Evolutionary conservation across 2,797 vertebrate genomes (phyloP), one percentile per base, ranked within the genome.

Genomic region (Sebastes hubbsi): DNA sequence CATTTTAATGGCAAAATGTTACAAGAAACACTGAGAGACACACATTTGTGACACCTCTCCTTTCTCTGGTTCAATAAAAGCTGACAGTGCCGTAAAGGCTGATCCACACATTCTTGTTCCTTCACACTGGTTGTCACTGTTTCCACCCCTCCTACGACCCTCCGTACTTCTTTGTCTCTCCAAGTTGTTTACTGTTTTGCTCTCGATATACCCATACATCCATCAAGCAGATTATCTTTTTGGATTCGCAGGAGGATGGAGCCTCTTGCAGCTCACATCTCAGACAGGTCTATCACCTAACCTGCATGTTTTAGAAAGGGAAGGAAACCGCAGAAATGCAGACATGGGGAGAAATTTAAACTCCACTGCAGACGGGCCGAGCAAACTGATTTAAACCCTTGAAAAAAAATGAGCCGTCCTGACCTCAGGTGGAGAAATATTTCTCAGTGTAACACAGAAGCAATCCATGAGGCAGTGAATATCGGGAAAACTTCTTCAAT

Each of bases 41-140:
- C n/a, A 29, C 9, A 71, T 71, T 59, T 73, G 52, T 80, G 29
- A 73, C 74, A 68, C 79, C 66, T 78, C 22, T 66, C 69, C 27
- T 63, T 70, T 84, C 78, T 82, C 46, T 8, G 66, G 74, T 83
- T 85, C 75, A 84, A 62, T 75, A 75, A 85, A 77, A 67, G 77
- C 49, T 58, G 77, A 85, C 70, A 74, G 65, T 67, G 69, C 4
- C 22, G 2, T 22, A 64, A 27, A 66, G 60, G 80, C 55, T 46
- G 70, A 85, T 78, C 46, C 64, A n/a, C 65, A 75, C 60, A 65
- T 85, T 80, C 64, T 79, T 80, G 59, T 80, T 83, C 69, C 18
- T 56, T 82, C 74, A 61, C 73, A 20, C 46, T 64, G 68, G 65
- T 60, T 81, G 59, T 78, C 83, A 86, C 72, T 59, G 36, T 55